Evolutionary conservation across 2,888 invertebrate genomes (phyloP).

Genomic region (Lysandra coridon): DNA sequence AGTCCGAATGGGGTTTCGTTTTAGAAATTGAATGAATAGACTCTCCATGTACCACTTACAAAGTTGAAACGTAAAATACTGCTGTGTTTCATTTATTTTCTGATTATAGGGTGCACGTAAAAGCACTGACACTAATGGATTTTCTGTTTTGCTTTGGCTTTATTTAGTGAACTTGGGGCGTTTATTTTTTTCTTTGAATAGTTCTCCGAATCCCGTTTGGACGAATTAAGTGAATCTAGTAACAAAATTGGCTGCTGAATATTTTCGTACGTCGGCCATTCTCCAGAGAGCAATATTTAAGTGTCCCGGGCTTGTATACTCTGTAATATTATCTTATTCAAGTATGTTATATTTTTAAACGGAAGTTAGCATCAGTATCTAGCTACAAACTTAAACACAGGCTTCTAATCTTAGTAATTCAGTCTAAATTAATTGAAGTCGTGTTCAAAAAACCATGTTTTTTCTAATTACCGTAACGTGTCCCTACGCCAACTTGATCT

Average conservation of each 20-base stretch:
- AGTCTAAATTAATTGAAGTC: too few relatives aligned
- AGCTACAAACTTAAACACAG: too few relatives aligned
- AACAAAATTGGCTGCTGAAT: not conserved
- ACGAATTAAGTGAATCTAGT: not conserved
- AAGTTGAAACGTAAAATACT: slow-evolving; percentile 35
- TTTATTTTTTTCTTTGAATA: not conserved
- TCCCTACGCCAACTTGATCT: too few relatives aligned
- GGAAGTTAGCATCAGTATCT: too few relatives aligned
- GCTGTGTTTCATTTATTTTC: slow-evolving; percentile 33
- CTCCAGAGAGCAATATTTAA: too few relatives aligned
- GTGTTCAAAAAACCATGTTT: too few relatives aligned
- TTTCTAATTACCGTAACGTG: too few relatives aligned
- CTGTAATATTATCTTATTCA: too few relatives aligned
- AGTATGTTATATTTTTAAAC: too few relatives aligned
- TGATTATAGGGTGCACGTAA: slow-evolving; percentile 30
- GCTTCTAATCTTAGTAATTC: too few relatives aligned
- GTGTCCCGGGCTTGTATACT: too few relatives aligned
- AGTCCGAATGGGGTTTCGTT: slow-evolving; percentile 45
- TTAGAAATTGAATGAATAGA: slow-evolving; percentile 42
- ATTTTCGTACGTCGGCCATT: too few relatives aligned
- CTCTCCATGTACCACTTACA: slow-evolving; percentile 35
- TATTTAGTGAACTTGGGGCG: slow-evolving; percentile 8
- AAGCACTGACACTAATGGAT: slow-evolving; percentile 19
- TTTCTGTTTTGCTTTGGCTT: slow-evolving; percentile 12
- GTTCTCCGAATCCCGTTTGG: not conserved